Evolutionary conservation across 2,797 vertebrate genomes (phyloP).

Genomic region (Falco concolor): DNA sequence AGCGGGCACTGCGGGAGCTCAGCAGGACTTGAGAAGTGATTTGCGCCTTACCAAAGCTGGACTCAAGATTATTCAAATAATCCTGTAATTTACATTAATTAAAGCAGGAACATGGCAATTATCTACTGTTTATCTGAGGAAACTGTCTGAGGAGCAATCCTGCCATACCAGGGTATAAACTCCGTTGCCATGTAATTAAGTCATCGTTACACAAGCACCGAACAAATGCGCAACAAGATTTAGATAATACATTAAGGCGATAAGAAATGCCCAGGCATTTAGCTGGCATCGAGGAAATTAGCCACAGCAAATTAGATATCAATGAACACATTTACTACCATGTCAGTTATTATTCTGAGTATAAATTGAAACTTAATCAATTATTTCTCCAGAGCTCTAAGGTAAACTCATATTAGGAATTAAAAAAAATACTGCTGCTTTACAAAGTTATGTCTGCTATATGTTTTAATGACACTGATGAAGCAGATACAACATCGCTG

Average conservation of each 20-base stretch:
- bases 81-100: constrained; percentile 7
- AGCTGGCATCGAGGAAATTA: constrained; percentile 40
- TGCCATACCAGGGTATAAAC: background rate
- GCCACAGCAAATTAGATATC: constrained; percentile 44
- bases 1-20: background rate
- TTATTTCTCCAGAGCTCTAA: constrained; percentile 11
- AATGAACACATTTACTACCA: background rate
- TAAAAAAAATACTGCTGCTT: background rate
- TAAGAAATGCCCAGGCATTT: background rate
- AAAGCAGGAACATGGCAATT: constrained; percentile 1
- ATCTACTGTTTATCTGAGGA: constrained; percentile 13
- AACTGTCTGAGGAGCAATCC: background rate
- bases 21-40: background rate
- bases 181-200: constrained; percentile 31
- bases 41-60: background rate
- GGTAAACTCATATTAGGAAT: background rate
- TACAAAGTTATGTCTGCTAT: background rate
- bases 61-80: background rate
- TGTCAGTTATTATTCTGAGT: background rate
- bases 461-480: background rate
- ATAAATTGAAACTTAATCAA: constrained; percentile 21
- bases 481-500: background rate
- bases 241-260: background rate
- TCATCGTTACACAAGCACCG: background rate
- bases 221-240: constrained; percentile 30